Evolutionary conservation across 64 coral and sea anemone species (phyloP).

Genomic region (Hydrozoanthus tunicans): DNA sequence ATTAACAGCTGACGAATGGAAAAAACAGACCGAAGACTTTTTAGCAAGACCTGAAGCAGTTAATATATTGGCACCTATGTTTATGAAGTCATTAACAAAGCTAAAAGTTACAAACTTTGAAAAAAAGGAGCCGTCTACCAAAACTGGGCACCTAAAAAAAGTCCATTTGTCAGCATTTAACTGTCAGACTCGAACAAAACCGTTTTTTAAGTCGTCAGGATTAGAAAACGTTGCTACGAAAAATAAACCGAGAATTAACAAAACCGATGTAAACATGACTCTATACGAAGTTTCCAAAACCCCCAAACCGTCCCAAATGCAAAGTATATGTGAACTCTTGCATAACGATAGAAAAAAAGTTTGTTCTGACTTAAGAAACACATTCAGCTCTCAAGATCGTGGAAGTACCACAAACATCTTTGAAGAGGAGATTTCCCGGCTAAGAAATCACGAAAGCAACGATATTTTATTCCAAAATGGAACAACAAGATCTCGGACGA

Average conservation of each 20-base stretch:
- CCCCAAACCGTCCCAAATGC: background rate
- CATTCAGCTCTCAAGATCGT: background rate
- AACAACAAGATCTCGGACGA: background rate
- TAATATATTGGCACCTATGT: background rate
- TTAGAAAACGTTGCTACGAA: background rate
- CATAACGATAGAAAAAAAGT: background rate
- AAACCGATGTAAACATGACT: background rate
- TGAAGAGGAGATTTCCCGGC: background rate
- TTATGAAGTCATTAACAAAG: background rate
- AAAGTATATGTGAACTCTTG: background rate
- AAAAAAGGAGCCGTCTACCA: background rate
- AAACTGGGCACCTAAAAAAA: background rate
- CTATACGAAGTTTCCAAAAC: background rate
- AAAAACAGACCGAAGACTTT: background rate
- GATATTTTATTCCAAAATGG: background rate
- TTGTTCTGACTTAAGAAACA: no score
- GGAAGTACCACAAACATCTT: no score
- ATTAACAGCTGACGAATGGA: slow-evolving; percentile 67
- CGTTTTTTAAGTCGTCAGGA: background rate
- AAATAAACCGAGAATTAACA: background rate
- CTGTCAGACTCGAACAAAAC: background rate
- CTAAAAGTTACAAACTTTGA: background rate
- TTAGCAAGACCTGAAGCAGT: background rate
- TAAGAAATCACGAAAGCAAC: background rate
- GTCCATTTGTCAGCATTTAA: background rate